Base-by-base conservation (phyloP, 2,888 invertebrate genomes). In the Candidula unifasciata region DNA sequence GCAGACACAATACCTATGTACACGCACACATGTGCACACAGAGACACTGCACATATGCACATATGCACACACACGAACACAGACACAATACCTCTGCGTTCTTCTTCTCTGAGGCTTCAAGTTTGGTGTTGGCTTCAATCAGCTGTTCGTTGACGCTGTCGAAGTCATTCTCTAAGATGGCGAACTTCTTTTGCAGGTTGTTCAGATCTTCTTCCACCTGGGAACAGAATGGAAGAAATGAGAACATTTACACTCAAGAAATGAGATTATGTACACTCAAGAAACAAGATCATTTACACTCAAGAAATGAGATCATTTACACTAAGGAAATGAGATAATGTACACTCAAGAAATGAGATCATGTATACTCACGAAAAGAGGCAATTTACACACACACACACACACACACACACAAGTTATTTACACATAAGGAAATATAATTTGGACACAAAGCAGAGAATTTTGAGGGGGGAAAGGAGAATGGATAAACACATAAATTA, bases 101-200 rank as follows among this genome's bases (percentile, higher is more conserved):
- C 87, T 93, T 92, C 95, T 99, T 99, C 95, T 99, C 99, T 95
- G 99, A 98, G 95, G 98, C 98, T 94, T 99, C 99, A 89, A 99
- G 96, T 95, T 99, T 98, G 94, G 96, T 96, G 94, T 97, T 98
- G 95, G 98, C 98, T 94, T 97, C 96, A 95, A 96, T 96, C 91
- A 99, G 96, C 89, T 96, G 97, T 95, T 99, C 99, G 95, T 99
- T 98, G 92, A 98, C 98, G 95, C 97, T 97, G 95, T 99, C 99
- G 93, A 99, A 96, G 93, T 99, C 99, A 94, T 99, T 99, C 95
- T 99, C 99, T 95, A 99, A 97, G 94, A 97, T 97, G 95, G 99
- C 98, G 96, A 99, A 98, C 96, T 99, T 99, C 96, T 99, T 99
- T 95, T 99, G 99, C 92, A 99, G 96, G 92, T 97, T 96, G 93